phyloP scores from a whole-genome alignment of 2,113 vertebrate genomes.

The Pandion haliaetus region DNA sequence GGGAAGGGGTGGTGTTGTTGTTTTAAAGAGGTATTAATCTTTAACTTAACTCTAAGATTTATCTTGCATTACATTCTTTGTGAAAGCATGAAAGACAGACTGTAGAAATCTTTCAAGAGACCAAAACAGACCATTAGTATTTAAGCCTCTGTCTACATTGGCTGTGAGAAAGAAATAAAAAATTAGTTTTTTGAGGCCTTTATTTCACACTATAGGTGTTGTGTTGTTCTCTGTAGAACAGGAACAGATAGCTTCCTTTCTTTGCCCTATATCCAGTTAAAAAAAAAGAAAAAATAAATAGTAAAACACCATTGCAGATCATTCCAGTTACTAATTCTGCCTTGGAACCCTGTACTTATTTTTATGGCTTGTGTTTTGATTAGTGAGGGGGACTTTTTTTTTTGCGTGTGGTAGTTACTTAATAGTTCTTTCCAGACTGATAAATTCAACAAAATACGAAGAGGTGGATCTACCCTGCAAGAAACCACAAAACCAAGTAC shows the following conservation, averaged over 20 bases:
- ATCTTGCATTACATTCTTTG: not conserved
- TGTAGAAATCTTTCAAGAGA: not conserved
- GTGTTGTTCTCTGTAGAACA: not conserved
- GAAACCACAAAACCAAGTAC: not conserved
- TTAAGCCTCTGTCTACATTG: not conserved
- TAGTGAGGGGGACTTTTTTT: not conserved
- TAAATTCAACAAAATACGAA: not conserved
- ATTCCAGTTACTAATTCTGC: not conserved
- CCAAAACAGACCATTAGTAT: not conserved
- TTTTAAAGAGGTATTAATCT: not conserved
- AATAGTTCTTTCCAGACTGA: not conserved
- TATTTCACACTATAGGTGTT: not conserved
- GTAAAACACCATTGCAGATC: not conserved
- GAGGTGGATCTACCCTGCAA: not conserved
- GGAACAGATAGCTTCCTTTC: constrained; percentile 10
- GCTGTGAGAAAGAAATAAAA: not conserved
- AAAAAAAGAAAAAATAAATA: not conserved
- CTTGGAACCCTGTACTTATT: not conserved
- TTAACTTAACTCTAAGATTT: not conserved
- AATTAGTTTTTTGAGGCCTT: not conserved
- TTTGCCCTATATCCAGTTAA: not conserved
- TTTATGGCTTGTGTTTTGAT: not conserved
- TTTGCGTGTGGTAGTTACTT: not conserved
- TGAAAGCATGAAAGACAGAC: not conserved
- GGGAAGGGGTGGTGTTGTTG: not conserved